Percentiles rank a stretch among this genome's conserved stretches.
These are phyloP conservation scores for Phalacrocorax brasilianus DNA, from an alignment of 2,113 vertebrate genomes.

Conservation along the genomic window DNA sequence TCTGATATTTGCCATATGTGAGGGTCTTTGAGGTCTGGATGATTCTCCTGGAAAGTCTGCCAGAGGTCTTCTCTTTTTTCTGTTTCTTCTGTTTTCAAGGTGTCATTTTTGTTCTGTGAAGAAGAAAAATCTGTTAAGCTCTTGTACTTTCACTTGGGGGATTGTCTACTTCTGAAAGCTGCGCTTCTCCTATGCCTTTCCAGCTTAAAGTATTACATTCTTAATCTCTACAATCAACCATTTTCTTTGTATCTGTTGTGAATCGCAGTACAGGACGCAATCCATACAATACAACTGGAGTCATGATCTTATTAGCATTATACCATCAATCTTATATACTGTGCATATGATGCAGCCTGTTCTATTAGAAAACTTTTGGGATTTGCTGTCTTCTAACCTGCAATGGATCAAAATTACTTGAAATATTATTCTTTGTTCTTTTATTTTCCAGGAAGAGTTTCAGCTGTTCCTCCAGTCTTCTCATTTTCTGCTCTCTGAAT, in stretches of 20 bases:
- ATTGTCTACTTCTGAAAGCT: neutral
- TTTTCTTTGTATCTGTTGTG: neutral
- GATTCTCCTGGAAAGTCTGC: neutral
- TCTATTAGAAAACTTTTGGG: neutral
- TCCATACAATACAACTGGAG: neutral
- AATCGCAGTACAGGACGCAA: neutral
- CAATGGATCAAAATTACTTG: neutral
- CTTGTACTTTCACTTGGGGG: neutral
- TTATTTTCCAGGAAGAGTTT: neutral
- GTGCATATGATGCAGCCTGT: neutral
- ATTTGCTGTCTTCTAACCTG: neutral
- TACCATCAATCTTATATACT: neutral
- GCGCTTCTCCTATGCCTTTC: neutral
- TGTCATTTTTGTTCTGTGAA: neutral
- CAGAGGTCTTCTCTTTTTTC: neutral
- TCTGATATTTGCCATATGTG: neutral
- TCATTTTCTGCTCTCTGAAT: conserved; percentile 22
- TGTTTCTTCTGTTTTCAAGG: neutral
- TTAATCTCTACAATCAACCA: neutral
- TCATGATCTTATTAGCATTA: neutral
- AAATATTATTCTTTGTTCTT: neutral
- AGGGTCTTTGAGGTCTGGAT: neutral
- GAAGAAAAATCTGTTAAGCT: neutral
- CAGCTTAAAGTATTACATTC: neutral
- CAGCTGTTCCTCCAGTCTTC: conserved; percentile 2